Percentiles rank a stretch among this genome's conserved stretches.
Conservation (phyloP, 2,113 vertebrate genomes). For the Delphinus delphis region DNA sequence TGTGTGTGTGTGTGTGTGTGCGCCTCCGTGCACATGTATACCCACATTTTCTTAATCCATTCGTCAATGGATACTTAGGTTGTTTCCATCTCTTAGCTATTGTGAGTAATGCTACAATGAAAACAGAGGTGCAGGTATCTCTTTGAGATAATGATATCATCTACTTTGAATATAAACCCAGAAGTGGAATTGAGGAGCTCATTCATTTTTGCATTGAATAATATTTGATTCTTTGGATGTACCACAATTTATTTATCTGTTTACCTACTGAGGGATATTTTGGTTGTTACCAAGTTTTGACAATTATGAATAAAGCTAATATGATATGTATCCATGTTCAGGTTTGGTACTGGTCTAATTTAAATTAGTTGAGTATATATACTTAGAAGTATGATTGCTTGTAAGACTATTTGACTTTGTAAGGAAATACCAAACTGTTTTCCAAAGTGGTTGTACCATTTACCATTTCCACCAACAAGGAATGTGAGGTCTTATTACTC, state of each 20-base stretch:
- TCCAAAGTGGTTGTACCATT: neutral
- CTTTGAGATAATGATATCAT: neutral
- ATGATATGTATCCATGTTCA: neutral
- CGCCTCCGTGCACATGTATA: fast-evolving
- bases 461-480: neutral
- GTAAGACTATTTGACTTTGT: neutral
- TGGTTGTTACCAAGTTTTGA: neutral
- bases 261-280: no score
- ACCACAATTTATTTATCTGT: neutral
- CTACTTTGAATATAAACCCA: neutral
- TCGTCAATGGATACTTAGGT: neutral
- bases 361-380: neutral
- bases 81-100: neutral
- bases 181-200: neutral
- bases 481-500: neutral
- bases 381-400: neutral
- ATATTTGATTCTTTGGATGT: neutral
- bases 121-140: neutral
- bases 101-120: neutral
- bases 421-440: neutral
- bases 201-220: neutral
- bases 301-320: neutral
- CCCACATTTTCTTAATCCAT: neutral
- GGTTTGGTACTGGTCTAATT: neutral
- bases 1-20: no score